These are phyloP conservation scores for Drosophila malerkotliana DNA, from an alignment of 1,140 invertebrate species.

Conservation along the genomic window DNA sequence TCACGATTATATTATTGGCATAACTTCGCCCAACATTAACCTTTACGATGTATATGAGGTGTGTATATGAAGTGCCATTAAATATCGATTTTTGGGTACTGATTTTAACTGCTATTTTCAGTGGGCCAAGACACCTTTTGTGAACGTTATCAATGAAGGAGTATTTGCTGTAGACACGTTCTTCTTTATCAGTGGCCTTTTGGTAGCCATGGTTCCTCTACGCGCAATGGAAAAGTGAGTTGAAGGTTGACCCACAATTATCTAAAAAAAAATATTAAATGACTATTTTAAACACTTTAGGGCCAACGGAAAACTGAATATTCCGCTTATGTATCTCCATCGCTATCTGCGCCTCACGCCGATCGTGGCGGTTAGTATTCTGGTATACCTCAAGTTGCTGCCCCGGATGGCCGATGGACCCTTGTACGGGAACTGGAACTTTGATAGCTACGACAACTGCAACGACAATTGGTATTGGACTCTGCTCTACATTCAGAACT, in stretches of 20 bases:
- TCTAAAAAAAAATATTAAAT: background rate
- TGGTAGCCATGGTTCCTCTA: constrained; percentile 87
- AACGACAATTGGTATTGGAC: constrained; percentile 57
- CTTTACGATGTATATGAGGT: constrained; percentile 34
- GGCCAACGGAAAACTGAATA: constrained; percentile 61
- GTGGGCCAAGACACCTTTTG: constrained; percentile 84
- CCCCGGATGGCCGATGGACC: constrained; percentile 57
- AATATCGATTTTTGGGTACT: background rate
- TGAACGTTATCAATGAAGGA: constrained; percentile 85
- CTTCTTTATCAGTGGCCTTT: constrained; percentile 88
- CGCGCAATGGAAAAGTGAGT: constrained; percentile 87
- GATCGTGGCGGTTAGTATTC: constrained; percentile 42
- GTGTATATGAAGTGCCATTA: background rate
- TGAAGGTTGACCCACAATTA: background rate
- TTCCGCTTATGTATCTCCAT: constrained; percentile 71
- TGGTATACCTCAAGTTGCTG: constrained; percentile 55
- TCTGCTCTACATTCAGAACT: constrained; percentile 63
- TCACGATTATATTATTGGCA: constrained; percentile 84
- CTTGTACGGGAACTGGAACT: constrained; percentile 64
- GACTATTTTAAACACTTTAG: constrained; percentile 10
- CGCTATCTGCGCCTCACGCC: constrained; percentile 69
- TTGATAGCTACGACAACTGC: constrained; percentile 42
- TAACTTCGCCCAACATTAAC: constrained; percentile 67
- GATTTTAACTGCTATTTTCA: background rate
- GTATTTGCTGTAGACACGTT: constrained; percentile 88